Conservation (phyloP, 1,140 invertebrate genomes). For the Ephestia elutella region DNA sequence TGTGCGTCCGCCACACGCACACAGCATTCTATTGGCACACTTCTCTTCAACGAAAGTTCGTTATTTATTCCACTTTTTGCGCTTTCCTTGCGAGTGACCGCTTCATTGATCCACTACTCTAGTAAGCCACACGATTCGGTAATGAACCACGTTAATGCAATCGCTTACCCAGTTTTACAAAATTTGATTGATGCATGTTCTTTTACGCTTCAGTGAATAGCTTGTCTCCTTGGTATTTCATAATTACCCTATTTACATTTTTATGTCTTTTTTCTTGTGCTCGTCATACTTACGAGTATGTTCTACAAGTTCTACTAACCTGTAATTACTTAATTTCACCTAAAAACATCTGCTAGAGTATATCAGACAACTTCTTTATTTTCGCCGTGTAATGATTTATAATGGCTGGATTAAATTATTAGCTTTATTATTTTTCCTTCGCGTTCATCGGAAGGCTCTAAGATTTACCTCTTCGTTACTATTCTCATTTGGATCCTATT, state of each 20-base stretch:
- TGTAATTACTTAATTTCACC: too few relatives aligned
- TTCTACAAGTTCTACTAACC: too few relatives aligned
- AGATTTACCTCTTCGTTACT: too few relatives aligned
- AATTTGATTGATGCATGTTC: slow-evolving; percentile 9
- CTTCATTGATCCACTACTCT: slow-evolving; percentile 35
- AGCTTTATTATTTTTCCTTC: too few relatives aligned
- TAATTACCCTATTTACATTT: not conserved
- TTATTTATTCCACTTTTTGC: slow-evolving; percentile 53
- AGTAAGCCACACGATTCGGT: slow-evolving; percentile 36
- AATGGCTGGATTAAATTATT: too few relatives aligned
- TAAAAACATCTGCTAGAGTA: too few relatives aligned
- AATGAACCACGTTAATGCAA: slow-evolving; percentile 24
- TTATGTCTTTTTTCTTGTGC: not conserved
- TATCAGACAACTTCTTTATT: too few relatives aligned
- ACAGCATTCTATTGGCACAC: slow-evolving; percentile 47
- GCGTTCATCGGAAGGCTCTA: too few relatives aligned
- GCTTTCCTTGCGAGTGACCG: slow-evolving; percentile 34
- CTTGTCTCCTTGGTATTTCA: not conserved
- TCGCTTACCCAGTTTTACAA: slow-evolving; percentile 12
- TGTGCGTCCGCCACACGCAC: slow-evolving; percentile 29
- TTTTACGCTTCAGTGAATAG: not conserved
- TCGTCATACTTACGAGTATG: too few relatives aligned
- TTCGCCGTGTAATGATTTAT: too few relatives aligned
- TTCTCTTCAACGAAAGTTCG: slow-evolving; percentile 48
- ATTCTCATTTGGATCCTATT: too few relatives aligned